Percentiles rank a stretch among this genome's conserved stretches.
phyloP scores from a whole-genome alignment of 2,113 vertebrate genomes.

The Propithecus coquereli region DNA sequence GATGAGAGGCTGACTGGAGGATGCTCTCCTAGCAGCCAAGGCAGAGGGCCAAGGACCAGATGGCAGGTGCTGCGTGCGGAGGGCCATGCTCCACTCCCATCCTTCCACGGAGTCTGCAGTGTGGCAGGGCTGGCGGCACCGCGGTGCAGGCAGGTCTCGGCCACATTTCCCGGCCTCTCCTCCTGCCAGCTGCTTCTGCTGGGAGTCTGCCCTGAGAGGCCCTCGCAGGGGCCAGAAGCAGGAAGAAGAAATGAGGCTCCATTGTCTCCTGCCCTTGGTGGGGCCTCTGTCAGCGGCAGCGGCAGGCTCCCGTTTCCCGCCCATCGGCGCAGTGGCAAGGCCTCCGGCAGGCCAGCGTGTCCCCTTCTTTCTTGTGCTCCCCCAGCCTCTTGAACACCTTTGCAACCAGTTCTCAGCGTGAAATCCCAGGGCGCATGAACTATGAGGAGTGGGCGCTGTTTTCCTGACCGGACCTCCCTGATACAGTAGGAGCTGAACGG shows the following conservation, averaged over 20 bases:
- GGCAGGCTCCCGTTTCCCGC: not conserved
- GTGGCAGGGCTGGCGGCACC: not conserved
- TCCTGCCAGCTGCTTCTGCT: not conserved
- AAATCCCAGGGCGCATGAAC: not conserved
- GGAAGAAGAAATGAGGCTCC: not conserved
- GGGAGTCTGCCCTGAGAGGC: not conserved
- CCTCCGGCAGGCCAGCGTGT: not conserved
- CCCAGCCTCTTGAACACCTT: not conserved
- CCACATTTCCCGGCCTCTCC: not conserved
- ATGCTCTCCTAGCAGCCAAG: not conserved
- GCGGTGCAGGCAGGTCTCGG: fast-evolving
- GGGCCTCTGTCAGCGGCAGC: not conserved
- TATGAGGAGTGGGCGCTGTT: not conserved
- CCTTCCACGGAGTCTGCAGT: not conserved
- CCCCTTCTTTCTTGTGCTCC: not conserved
- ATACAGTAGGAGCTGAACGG: not conserved
- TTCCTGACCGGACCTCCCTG: not conserved
- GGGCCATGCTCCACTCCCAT: not conserved
- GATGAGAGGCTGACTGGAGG: not conserved
- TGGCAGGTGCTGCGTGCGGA: not conserved
- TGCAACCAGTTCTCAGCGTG: not conserved
- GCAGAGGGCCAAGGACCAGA: not conserved
- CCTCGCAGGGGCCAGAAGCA: not conserved
- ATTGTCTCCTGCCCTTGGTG: not conserved
- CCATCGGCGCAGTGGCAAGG: not conserved